These are phyloP conservation scores for Drosophila aldrichi DNA, from an alignment of 2,888 invertebrate genomes.

Conservation along the genomic window DNA sequence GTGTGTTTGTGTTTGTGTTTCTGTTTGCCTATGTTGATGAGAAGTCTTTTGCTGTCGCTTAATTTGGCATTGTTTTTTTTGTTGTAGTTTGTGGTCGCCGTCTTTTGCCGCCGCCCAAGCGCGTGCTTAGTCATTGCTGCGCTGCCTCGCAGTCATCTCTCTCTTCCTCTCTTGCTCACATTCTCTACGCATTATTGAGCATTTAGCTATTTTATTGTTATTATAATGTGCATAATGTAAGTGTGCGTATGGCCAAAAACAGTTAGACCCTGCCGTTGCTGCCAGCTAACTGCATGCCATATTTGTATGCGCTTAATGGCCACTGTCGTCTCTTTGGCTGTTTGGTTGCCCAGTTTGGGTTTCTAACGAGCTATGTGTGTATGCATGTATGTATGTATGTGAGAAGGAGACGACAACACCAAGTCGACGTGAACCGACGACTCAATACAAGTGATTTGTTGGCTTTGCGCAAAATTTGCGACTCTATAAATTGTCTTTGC, in stretches of 20 bases:
- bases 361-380: conserved; percentile 56
- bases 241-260: conserved; percentile 65
- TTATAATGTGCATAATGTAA: conserved; percentile 55
- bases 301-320: conserved; percentile 64
- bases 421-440: conserved; percentile 17
- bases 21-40: background rate
- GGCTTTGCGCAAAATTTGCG: conserved; percentile 59
- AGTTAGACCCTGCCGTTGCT: conserved; percentile 56
- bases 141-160: conserved; percentile 8
- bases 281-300: conserved; percentile 64
- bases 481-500: conserved; percentile 64
- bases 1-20: conserved; percentile 1
- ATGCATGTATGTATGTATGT: conserved; percentile 13
- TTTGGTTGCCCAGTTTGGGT: conserved; percentile 53
- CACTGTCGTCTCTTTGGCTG: conserved; percentile 38
- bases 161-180: background rate
- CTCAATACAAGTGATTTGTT: conserved; percentile 68
- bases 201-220: conserved; percentile 66
- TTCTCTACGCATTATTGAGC: conserved; percentile 66
- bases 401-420: conserved; percentile 17
- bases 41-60: conserved; percentile 52
- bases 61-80: conserved; percentile 74
- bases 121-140: conserved; percentile 33
- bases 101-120: conserved; percentile 42
- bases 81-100: conserved; percentile 35